phyloP scores from a whole-genome alignment of 1,140 invertebrate genomes.

The Cherax quadricarinatus region DNA sequence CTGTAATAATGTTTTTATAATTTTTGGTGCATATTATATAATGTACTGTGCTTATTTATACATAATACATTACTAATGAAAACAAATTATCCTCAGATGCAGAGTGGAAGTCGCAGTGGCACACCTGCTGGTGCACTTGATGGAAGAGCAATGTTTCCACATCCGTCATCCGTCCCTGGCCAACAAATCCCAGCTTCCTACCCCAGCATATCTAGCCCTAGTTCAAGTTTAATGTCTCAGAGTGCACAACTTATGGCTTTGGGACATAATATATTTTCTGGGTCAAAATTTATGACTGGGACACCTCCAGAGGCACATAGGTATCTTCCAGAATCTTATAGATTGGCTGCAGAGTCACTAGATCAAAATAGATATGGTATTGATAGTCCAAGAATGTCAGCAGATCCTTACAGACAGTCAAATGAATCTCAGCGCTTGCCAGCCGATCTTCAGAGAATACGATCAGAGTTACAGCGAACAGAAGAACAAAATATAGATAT shows the following conservation, averaged over 20 bases:
- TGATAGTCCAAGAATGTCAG: conserved; percentile 52
- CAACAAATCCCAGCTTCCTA: conserved; percentile 61
- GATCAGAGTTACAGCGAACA: conserved; percentile 55
- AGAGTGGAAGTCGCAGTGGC: conserved; percentile 66
- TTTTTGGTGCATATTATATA: no score
- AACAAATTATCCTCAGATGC: conserved; percentile 50
- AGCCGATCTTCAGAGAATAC: conserved; percentile 62
- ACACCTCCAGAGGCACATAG: conserved; percentile 69
- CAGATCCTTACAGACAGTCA: conserved; percentile 64
- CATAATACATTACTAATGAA: no score
- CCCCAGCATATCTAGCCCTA: conserved; percentile 62
- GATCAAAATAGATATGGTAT: conserved; percentile 63
- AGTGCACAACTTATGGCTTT: conserved; percentile 67
- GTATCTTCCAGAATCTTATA: conserved; percentile 68
- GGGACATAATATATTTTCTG: conserved; percentile 69
- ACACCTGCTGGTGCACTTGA: conserved; percentile 61
- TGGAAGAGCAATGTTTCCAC: conserved; percentile 68
- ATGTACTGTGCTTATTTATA: no score
- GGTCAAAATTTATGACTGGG: conserved; percentile 67
- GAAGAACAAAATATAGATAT: conserved; percentile 51
- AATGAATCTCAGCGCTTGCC: conserved; percentile 53
- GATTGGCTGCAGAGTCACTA: conserved; percentile 65
- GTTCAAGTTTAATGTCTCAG: conserved; percentile 53
- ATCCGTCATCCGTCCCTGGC: conserved; percentile 60
- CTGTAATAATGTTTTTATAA: no score